Percentiles rank a stretch among this genome's conserved stretches.
phyloP scores from a whole-genome alignment of 35 echinoderm and acorn worm species.

The Anneissia japonica region DNA sequence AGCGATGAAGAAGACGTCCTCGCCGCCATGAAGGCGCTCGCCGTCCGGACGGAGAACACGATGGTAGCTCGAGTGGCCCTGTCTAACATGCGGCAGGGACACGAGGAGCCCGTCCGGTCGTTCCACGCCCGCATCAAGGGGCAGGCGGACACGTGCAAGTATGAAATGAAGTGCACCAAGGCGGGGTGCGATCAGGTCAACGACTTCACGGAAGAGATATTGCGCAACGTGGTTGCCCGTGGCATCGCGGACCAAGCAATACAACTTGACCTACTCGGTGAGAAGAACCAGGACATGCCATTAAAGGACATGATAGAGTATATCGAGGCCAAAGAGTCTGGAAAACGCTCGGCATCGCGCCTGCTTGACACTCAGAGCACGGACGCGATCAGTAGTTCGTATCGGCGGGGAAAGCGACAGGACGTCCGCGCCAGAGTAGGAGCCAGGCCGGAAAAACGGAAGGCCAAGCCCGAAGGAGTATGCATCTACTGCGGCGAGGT shows the following conservation, averaged over 20 bases:
- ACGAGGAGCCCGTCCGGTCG: conserved; percentile 31
- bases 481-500: not conserved
- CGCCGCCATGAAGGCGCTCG: conserved; percentile 24
- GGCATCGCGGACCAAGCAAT: conserved; percentile 39
- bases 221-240: not conserved
- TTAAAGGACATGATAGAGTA: conserved; percentile 30
- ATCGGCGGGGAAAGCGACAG: too few species aligned
- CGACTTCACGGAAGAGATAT: not conserved
- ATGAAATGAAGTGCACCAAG: conserved; percentile 20
- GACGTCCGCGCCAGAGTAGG: too few species aligned
- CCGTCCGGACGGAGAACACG: conserved; percentile 39
- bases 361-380: not conserved
- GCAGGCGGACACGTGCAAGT: conserved; percentile 13
- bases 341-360: conserved; percentile 22
- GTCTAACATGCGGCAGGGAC: conserved; percentile 44
- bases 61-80: conserved; percentile 30
- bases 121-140: conserved; percentile 40
- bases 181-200: conserved; percentile 11
- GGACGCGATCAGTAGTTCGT: not conserved
- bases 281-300: conserved; percentile 23
- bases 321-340: conserved; percentile 32
- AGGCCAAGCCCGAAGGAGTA: conserved; percentile 4
- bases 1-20: conserved; percentile 18
- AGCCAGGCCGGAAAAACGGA: too few species aligned
- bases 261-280: conserved; percentile 30